A percentile compares a stretch with the other conserved stretches of the same genome.
phyloP scores from a whole-genome alignment of 2,888 invertebrate species.

The Tachina fera region DNA sequence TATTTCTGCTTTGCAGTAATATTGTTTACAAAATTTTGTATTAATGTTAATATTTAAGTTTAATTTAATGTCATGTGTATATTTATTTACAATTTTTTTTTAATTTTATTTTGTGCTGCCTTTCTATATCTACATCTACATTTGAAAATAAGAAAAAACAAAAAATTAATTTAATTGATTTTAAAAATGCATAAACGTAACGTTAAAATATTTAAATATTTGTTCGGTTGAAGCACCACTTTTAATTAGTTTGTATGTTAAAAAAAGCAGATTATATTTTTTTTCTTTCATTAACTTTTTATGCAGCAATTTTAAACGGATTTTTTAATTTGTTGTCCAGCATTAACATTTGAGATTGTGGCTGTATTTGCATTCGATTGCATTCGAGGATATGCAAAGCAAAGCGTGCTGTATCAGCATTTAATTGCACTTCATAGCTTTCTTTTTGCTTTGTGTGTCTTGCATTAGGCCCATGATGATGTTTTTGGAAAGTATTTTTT shows the following conservation, averaged over 20 bases:
- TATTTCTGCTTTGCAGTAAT: conserved; percentile 38
- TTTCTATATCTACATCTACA: conserved; percentile 20
- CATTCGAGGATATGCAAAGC: conserved; percentile 32
- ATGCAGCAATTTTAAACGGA: conserved; percentile 47
- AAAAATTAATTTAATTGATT: conserved; percentile 81
- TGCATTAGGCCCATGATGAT: conserved; percentile 44
- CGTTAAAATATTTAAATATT: conserved; percentile 73
- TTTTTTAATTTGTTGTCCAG: conserved; percentile 63
- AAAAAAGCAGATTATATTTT: conserved; percentile 47
- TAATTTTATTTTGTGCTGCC: conserved; percentile 18
- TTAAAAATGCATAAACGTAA: conserved; percentile 80
- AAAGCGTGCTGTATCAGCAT: conserved; percentile 38
- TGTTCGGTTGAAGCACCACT: conserved; percentile 63
- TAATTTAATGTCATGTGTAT: conserved; percentile 79
- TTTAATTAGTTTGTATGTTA: conserved; percentile 67
- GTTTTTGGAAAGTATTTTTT: conserved; percentile 16
- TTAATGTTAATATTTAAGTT: conserved; percentile 73
- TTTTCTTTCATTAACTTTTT: conserved; percentile 28
- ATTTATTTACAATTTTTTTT: conserved; percentile 74
- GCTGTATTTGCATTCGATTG: conserved; percentile 56
- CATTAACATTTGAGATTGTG: conserved; percentile 58
- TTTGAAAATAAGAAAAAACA: background rate
- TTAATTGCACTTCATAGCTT: conserved; percentile 26
- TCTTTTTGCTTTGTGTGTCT: conserved; percentile 6
- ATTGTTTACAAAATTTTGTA: conserved; percentile 66